Percentiles rank a stretch among this genome's conserved stretches.
Evolutionary conservation across 2,888 invertebrate species (phyloP).

Genomic region (Xylophagus ater): DNA sequence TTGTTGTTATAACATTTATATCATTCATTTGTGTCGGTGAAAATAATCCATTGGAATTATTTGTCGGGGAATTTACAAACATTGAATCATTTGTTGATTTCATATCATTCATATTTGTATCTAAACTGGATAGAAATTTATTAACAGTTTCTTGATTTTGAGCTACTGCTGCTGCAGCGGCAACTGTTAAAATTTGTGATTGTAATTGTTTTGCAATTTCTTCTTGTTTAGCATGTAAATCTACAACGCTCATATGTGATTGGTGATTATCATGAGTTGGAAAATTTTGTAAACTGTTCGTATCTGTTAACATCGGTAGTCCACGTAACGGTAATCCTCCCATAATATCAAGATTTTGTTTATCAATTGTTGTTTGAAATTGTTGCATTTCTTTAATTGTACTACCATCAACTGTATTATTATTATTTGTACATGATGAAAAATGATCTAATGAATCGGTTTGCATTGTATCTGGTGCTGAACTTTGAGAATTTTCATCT

Average conservation of each 20-base stretch:
- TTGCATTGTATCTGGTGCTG: constrained; percentile 26
- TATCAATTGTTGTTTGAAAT: constrained; percentile 23
- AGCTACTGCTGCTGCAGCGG: constrained; percentile 38
- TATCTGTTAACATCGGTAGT: constrained; percentile 28
- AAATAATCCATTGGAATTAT: constrained; percentile 11
- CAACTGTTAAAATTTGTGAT: constrained; percentile 19
- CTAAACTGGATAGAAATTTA: constrained; percentile 46
- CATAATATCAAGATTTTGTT: constrained; percentile 16
- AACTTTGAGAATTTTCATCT: constrained; percentile 58
- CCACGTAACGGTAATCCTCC: constrained; percentile 14
- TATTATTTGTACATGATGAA: constrained; percentile 23
- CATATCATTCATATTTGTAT: constrained; percentile 21
- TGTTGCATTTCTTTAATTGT: constrained; percentile 19
- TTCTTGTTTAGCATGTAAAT: constrained; percentile 44
- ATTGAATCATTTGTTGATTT: constrained; percentile 15
- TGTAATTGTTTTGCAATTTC: constrained; percentile 39
- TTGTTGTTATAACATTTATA: constrained; percentile 8
- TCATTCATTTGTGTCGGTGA: constrained; percentile 8
- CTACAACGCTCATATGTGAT: constrained; percentile 36
- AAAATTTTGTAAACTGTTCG: constrained; percentile 31
- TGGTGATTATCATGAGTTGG: constrained; percentile 21
- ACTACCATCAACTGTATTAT: constrained; percentile 35
- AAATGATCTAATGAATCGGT: constrained; percentile 30
- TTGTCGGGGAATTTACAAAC: constrained; percentile 17
- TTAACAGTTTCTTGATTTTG: constrained; percentile 50